Evolutionary conservation across 2,888 invertebrate species (phyloP).

Genomic region (Drepana falcataria): DNA sequence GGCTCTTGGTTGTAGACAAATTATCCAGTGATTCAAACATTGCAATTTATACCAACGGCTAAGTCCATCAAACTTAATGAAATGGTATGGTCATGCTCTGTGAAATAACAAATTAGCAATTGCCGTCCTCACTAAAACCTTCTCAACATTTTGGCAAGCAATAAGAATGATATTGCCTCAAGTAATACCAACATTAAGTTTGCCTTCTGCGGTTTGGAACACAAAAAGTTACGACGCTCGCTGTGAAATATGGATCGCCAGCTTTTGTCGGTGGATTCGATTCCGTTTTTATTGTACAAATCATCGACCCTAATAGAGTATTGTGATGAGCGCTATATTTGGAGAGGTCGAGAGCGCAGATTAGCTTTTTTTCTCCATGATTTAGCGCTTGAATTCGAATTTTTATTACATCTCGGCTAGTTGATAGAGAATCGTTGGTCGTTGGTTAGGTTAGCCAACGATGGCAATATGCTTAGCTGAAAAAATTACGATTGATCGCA

Average conservation of each 20-base stretch:
- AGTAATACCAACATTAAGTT: slow-evolving; percentile 9
- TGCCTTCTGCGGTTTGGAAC: slow-evolving; percentile 19
- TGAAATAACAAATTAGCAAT: slow-evolving; percentile 15
- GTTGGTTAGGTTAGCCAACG: no score
- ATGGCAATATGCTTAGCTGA: no score
- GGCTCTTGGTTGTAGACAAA: no score
- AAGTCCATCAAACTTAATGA: slow-evolving; percentile 23
- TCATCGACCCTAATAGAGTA: slow-evolving; percentile 9
- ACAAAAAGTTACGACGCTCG: slow-evolving; percentile 20
- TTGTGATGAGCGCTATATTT: slow-evolving; percentile 3
- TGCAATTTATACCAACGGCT: slow-evolving; percentile 5
- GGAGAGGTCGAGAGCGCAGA: slow-evolving; percentile 1
- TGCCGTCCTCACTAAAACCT: neutral
- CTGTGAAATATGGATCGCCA: slow-evolving; percentile 28
- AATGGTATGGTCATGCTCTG: slow-evolving; percentile 31
- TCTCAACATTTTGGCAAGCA: neutral
- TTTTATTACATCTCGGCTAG: neutral
- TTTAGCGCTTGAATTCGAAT: neutral
- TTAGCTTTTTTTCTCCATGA: neutral
- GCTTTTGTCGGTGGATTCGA: slow-evolving; percentile 7
- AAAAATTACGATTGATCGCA: no score
- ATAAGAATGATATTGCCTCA: slow-evolving; percentile 6
- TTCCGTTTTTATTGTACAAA: slow-evolving; percentile 14
- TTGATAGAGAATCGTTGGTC: no score
- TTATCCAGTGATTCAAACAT: slow-evolving; percentile 12